Conservation (phyloP, 2,797 vertebrate genomes). For the Halcyon chelicuti region DNA sequence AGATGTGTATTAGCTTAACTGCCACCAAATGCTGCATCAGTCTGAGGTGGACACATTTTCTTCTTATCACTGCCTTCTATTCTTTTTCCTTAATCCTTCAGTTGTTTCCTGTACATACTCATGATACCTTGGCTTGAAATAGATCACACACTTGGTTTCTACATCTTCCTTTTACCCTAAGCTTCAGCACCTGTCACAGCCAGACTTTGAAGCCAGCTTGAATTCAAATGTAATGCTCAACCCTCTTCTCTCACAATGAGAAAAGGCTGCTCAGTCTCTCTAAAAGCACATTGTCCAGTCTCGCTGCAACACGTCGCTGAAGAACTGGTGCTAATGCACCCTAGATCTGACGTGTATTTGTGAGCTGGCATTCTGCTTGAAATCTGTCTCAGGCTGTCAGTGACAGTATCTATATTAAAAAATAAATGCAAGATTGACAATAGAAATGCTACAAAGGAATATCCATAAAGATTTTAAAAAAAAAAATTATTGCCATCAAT, state of each 20-base stretch:
- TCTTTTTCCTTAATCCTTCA: not conserved
- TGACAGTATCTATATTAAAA: not conserved
- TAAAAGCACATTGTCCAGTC: not conserved
- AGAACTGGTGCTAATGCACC: not conserved
- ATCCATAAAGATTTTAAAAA: not conserved
- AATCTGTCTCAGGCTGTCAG: not conserved
- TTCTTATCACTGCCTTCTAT: not conserved
- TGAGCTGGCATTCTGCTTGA: not conserved
- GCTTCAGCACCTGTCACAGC: not conserved
- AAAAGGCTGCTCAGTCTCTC: not conserved
- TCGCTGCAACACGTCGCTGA: not conserved
- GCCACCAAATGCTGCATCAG: not conserved
- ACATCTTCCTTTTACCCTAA: not conserved
- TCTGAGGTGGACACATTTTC: not conserved
- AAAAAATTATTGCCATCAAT: not conserved
- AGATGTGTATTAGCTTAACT: not conserved
- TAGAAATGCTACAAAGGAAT: not conserved
- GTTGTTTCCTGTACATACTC: not conserved
- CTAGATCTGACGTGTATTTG: not conserved
- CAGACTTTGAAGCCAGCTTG: not conserved
- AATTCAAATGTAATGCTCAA: not conserved
- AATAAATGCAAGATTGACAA: not conserved
- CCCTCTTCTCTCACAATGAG: not conserved
- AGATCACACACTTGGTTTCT: not conserved
- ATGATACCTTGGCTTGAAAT: not conserved